A percentile compares a stretch with the other conserved stretches of the same genome.
phyloP scores from a whole-genome alignment of 2,113 vertebrate species.

The Crotalus helleri region DNA sequence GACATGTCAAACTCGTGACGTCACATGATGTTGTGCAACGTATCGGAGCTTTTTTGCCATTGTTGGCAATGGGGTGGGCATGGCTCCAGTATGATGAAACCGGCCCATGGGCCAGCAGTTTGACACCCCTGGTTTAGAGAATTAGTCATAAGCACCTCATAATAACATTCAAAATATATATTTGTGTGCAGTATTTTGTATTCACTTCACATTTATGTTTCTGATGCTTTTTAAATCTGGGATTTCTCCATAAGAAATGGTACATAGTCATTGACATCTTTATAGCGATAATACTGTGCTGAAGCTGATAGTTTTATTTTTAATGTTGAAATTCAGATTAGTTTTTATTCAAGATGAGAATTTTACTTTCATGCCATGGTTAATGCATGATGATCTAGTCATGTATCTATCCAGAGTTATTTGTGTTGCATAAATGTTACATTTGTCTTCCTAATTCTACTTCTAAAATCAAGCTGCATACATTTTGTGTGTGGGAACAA shows the following conservation, averaged over 20 bases:
- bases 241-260: background rate
- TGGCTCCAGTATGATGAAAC: too few relatives aligned
- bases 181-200: background rate
- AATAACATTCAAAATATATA: background rate
- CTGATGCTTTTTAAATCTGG: background rate
- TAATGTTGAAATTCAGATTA: background rate
- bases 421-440: background rate
- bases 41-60: too few relatives aligned
- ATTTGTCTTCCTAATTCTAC: background rate
- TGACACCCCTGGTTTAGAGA: background rate
- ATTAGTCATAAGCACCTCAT: background rate
- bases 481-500: background rate
- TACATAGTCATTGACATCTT: background rate
- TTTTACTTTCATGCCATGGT: background rate
- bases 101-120: too few relatives aligned
- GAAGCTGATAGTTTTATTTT: background rate
- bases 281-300: background rate
- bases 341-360: background rate
- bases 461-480: background rate
- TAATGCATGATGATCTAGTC: background rate
- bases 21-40: accelerated
- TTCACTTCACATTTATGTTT: background rate
- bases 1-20: too few relatives aligned
- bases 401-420: background rate
- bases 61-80: too few relatives aligned